Evolutionary conservation across 2,797 vertebrate species (phyloP), one percentile per base, ranked within the genome.

Genomic region (Phyllotis vaccarum): DNA sequence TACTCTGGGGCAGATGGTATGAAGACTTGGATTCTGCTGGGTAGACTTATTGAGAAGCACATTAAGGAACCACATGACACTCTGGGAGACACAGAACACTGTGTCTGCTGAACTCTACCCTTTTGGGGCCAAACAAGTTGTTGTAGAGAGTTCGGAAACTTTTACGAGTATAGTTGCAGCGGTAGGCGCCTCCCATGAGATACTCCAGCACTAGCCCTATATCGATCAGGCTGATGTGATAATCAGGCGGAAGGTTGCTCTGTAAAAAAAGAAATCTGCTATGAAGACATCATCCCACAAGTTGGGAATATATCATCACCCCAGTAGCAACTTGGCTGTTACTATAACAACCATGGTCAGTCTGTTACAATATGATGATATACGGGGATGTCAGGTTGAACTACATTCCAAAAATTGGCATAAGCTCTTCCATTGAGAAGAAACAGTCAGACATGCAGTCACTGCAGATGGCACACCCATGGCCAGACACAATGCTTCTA

Each of bases 101-200:
- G 54, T 34, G 10, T 14, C 14, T 76, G 16, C 19, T 43, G 3
- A 87, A 91, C 58, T 98, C 92, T 99, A 99, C 99, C 99, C 99
- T 99, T 98, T 99, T 99, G 83, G 99, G 99, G 97, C 99, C 99
- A 97, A 99, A 99, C 90, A 99, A 98, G 98, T 99, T 99, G 98
- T 99, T 99, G 98, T 99, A 99, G 74, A 99, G 99, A 74, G 99
- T 99, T 74, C 99, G 99, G 97, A 99, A 99, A 96, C 98, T 99
- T 98, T 99, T 99, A 94, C 99, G 98, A 12, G 99, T 99, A 87
- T 99, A 99, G 95, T 99, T 99, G 98, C 99, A 99, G 95, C 99
- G 99, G 98, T 99, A 99, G 85, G 99, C 99, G 89, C 99, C 99
- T 1, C 99, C 99, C 99, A 99, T 99, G 90, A 99, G 99, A 96